Percentiles rank a stretch among this genome's conserved stretches.
Evolutionary conservation across 2,797 vertebrate genomes (phyloP).

Genomic region (Nyctibius grandis): DNA sequence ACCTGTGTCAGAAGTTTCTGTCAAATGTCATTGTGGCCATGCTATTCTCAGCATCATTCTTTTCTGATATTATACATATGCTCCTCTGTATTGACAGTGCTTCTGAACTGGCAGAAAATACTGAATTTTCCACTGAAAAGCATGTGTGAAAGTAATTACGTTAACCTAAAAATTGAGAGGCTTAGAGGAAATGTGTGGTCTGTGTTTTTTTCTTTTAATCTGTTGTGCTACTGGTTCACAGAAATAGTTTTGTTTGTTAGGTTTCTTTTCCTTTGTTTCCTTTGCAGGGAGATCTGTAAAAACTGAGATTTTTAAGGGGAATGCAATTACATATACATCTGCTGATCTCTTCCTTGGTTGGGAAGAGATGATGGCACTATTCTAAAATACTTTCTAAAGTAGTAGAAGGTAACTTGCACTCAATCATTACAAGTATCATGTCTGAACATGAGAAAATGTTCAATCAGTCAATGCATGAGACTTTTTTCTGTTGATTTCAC

Average conservation of each 20-base stretch:
- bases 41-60: neutral
- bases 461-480: neutral
- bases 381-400: neutral
- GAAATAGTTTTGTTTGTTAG: neutral
- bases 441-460: neutral
- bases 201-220: neutral
- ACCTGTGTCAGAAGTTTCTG: neutral
- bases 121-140: neutral
- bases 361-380: neutral
- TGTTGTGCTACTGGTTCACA: neutral
- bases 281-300: neutral
- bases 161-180: neutral
- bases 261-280: neutral
- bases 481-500: neutral
- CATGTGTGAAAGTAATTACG: neutral
- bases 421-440: neutral
- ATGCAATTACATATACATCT: neutral
- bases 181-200: neutral
- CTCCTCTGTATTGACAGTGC: neutral
- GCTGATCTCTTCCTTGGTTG: neutral
- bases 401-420: neutral
- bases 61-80: neutral
- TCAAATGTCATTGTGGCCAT: neutral
- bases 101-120: neutral
- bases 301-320: neutral